Percentiles rank a stretch among this genome's conserved stretches.
Evolutionary conservation across 53 echinoderm and acorn worm species (phyloP).

Genomic region (Holothuria leucospilota): DNA sequence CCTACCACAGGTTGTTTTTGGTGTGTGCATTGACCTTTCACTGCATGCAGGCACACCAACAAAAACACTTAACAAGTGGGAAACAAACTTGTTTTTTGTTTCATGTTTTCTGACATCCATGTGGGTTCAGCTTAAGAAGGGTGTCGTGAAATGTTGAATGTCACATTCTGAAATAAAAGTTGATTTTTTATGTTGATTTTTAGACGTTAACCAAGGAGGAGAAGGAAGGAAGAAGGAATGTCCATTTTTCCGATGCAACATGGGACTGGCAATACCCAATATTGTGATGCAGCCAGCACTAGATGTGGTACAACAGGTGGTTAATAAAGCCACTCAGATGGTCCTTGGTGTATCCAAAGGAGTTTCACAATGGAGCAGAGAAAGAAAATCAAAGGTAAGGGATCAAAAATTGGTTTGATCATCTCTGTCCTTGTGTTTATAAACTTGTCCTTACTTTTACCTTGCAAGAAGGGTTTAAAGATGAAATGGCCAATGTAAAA

Average conservation of each 20-base stretch:
- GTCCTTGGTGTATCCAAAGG: conserved; percentile 87
- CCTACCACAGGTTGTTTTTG: too few species aligned
- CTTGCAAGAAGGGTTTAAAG: background rate
- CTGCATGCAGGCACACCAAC: too few species aligned
- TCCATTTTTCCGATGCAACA: conserved; percentile 96
- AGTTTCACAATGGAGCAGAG: conserved; percentile 92
- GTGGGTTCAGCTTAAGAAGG: too few species aligned
- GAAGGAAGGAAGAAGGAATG: conserved; percentile 77
- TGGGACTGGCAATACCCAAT: conserved; percentile 91
- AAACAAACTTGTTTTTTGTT: too few species aligned
- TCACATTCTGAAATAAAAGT: too few species aligned
- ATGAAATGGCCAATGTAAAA: background rate
- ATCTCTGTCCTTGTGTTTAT: background rate
- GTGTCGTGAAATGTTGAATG: background rate
- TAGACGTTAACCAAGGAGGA: conserved; percentile 31
- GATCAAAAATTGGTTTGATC: background rate
- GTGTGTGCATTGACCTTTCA: too few species aligned
- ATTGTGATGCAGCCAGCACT: conserved; percentile 96
- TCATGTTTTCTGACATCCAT: too few species aligned
- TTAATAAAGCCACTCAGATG: conserved; percentile 96
- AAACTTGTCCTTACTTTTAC: background rate
- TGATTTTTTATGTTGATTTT: background rate
- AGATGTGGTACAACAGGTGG: conserved; percentile 94
- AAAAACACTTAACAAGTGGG: too few species aligned
- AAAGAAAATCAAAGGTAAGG: conserved; percentile 91